A percentile compares a stretch with the other conserved stretches of the same genome.
Conservation (phyloP, 2,113 vertebrate species). For the Polyodon spathula region DNA sequence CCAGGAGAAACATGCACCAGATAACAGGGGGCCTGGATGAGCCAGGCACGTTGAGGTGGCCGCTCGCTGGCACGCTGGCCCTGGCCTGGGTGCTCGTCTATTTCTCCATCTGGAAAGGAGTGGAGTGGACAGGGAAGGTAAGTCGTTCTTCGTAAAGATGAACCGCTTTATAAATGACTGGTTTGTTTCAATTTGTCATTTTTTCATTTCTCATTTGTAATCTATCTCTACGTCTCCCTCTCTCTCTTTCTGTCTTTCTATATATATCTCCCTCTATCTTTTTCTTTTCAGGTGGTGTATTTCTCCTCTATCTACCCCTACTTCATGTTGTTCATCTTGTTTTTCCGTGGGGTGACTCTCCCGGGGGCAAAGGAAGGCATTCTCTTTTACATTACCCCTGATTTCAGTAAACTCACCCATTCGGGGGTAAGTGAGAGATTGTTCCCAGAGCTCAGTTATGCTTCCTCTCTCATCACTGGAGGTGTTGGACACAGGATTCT, state of each 20-base stretch:
- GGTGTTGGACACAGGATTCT: no score
- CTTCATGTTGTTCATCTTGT: conserved; percentile 82
- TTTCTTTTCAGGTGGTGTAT: conserved; percentile 69
- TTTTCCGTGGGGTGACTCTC: conserved; percentile 77
- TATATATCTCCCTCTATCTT: background rate
- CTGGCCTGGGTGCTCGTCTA: conserved; percentile 85
- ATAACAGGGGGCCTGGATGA: conserved; percentile 68
- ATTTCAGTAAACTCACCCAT: conserved; percentile 70
- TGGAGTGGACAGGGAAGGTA: conserved; percentile 89
- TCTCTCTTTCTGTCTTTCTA: background rate
- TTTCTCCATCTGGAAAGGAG: conserved; percentile 90
- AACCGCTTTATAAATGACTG: no score
- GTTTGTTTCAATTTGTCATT: no score
- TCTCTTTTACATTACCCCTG: conserved; percentile 76
- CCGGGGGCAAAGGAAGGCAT: conserved; percentile 79
- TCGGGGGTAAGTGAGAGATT: conserved; percentile 59
- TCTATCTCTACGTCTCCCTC: no score
- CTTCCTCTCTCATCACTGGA: no score
- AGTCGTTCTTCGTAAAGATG: conserved; percentile 5
- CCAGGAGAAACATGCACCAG: conserved; percentile 82
- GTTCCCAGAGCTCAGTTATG: no score
- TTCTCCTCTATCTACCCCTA: conserved; percentile 87
- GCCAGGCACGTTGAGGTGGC: conserved; percentile 71
- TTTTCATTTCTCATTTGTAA: no score
- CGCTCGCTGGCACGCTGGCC: conserved; percentile 70